Conservation (phyloP, 1,140 invertebrate genomes). For the Drosophila hydei region DNA sequence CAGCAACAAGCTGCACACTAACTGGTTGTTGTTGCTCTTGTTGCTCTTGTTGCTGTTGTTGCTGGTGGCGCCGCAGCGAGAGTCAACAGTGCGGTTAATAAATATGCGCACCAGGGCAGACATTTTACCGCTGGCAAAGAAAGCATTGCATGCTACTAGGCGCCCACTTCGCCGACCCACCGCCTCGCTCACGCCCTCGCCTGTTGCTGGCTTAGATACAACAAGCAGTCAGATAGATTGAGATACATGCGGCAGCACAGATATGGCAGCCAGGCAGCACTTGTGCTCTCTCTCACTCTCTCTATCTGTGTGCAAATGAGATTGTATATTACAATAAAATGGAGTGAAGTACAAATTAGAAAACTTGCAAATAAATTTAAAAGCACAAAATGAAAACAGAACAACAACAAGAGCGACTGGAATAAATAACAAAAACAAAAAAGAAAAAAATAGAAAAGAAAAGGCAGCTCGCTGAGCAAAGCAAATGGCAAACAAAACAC, state of each 20-base stretch:
- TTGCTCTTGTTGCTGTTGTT: slow-evolving; percentile 5
- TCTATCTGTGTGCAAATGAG: slow-evolving; percentile 63
- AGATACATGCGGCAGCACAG: slow-evolving; percentile 37
- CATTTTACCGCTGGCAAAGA: slow-evolving; percentile 48
- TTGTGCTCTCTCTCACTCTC: background rate
- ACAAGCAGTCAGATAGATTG: slow-evolving; percentile 35
- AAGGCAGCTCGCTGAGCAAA: slow-evolving; percentile 50
- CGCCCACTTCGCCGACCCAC: slow-evolving; percentile 12
- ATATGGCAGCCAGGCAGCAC: slow-evolving; percentile 26
- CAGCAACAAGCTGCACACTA: slow-evolving; percentile 69
- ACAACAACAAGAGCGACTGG: slow-evolving; percentile 23
- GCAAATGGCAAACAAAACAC: slow-evolving; percentile 77
- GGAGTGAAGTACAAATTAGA: slow-evolving; percentile 83
- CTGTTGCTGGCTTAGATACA: slow-evolving; percentile 43
- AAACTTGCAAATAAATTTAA: slow-evolving; percentile 83
- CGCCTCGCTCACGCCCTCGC: slow-evolving; percentile 3
- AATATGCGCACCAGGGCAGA: slow-evolving; percentile 74
- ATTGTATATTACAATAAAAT: slow-evolving; percentile 83
- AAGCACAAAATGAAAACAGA: slow-evolving; percentile 65
- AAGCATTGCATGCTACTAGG: slow-evolving; percentile 67
- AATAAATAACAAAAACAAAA: slow-evolving; percentile 5
- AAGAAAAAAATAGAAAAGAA: slow-evolving; percentile 13
- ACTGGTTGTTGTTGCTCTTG: slow-evolving; percentile 48
- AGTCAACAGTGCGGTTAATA: slow-evolving; percentile 80
- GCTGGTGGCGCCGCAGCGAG: slow-evolving; percentile 41